Percentiles rank a stretch among this genome's conserved stretches.
phyloP scores from a whole-genome alignment of 1,140 invertebrate species.

The Macrocentrus cingulum region DNA sequence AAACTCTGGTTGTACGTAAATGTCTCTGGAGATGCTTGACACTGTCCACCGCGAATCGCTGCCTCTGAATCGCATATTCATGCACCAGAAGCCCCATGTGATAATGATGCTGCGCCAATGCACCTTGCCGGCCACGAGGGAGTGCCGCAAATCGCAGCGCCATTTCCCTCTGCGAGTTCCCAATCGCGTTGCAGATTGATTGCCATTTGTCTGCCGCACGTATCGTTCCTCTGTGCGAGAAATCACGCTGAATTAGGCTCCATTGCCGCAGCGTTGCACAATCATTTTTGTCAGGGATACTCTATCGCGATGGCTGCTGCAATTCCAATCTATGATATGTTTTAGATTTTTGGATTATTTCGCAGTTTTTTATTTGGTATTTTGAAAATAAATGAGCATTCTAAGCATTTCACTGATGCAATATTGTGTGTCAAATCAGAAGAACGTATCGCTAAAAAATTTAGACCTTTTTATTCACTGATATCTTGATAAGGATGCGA shows the following conservation, averaged over 20 bases:
- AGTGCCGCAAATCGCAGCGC: slow-evolving; percentile 12
- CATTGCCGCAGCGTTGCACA: neutral
- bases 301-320: too few species aligned
- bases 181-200: slow-evolving; percentile 20
- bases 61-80: slow-evolving; percentile 25
- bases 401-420: too few species aligned
- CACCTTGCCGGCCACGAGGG: slow-evolving; percentile 12
- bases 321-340: too few species aligned
- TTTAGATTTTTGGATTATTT: too few species aligned
- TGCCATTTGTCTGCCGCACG: slow-evolving; percentile 15
- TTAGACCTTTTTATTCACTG: too few species aligned
- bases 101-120: slow-evolving; percentile 20
- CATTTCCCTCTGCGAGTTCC: neutral
- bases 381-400: too few species aligned
- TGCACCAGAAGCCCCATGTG: slow-evolving; percentile 11
- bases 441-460: too few species aligned
- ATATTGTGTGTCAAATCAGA: too few species aligned
- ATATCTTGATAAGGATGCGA: too few species aligned
- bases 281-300: too few species aligned
- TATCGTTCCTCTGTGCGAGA: slow-evolving; percentile 1
- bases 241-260: slow-evolving; percentile 1
- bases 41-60: slow-evolving; percentile 24
- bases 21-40: slow-evolving; percentile 15
- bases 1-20: neutral
- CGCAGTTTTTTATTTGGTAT: too few species aligned